Evolutionary conservation across 2,888 invertebrate genomes (phyloP).

Genomic region (Aphidoletes aphidimyza): DNA sequence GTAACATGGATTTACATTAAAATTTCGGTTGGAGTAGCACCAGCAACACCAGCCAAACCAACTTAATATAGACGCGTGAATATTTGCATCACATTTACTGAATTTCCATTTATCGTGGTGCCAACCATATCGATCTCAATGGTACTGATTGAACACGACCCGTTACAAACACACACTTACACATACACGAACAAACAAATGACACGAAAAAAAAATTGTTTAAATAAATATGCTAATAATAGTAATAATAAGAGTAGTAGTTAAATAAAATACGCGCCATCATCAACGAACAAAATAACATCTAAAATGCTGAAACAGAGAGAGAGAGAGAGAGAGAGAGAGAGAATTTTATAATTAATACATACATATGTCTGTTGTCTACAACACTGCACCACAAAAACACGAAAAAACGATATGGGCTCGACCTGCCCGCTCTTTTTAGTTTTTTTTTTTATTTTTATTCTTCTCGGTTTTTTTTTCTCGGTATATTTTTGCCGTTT

Average conservation of each 20-base stretch:
- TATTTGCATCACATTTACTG: conserved; percentile 20
- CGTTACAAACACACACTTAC: neutral
- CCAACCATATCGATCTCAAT: conserved; percentile 45
- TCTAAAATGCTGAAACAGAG: neutral
- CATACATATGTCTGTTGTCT: conserved; percentile 22
- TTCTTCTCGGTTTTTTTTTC: neutral
- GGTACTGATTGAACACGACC: neutral
- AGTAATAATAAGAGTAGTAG: neutral
- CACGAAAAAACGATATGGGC: conserved; percentile 16
- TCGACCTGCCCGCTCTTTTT: neutral
- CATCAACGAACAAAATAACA: neutral
- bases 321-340: neutral
- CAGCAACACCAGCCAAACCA: neutral
- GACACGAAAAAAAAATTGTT: neutral
- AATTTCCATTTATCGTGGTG: conserved; percentile 12
- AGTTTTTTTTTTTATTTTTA: neutral
- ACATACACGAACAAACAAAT: neutral
- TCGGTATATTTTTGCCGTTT: neutral
- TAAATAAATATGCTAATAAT: conserved; percentile 34
- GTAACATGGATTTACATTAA: conserved; percentile 9
- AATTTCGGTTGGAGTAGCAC: neutral
- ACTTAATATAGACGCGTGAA: neutral
- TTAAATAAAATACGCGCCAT: conserved; percentile 25
- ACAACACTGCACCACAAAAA: conserved; percentile 7
- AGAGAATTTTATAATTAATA: neutral